Percentiles rank a stretch among this genome's conserved stretches.
phyloP scores from a whole-genome alignment of 2,113 vertebrate genomes.

The Castor canadensis region DNA sequence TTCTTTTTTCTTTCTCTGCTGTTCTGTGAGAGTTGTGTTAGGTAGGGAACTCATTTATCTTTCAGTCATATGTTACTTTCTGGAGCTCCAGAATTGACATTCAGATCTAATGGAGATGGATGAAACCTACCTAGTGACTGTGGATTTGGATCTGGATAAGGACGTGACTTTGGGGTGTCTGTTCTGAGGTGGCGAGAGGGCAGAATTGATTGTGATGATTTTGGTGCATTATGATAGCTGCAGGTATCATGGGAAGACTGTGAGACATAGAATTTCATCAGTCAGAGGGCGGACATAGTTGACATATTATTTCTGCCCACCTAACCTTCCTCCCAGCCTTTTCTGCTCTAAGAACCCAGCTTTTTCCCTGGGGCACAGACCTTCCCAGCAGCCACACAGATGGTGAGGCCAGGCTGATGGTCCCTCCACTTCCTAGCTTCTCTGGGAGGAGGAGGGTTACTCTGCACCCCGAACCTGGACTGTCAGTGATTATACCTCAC shows the following conservation, averaged over 20 bases:
- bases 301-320: background rate
- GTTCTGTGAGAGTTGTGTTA: background rate
- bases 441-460: no score
- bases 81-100: background rate
- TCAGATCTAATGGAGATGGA: background rate
- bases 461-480: no score
- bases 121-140: background rate
- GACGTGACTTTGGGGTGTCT: background rate
- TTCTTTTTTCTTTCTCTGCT: background rate
- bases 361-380: background rate
- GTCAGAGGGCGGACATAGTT: background rate
- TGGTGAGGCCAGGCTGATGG: background rate
- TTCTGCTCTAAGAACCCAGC: background rate
- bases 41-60: background rate
- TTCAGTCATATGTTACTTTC: background rate
- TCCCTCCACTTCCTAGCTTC: background rate
- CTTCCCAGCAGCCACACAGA: background rate
- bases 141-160: rapidly evolving
- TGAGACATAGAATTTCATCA: rapidly evolving
- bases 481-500: background rate
- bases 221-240: background rate
- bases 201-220: background rate
- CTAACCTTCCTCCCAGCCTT: background rate
- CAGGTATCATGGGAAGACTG: background rate
- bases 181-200: rapidly evolving